phyloP scores from a whole-genome alignment of 2,888 invertebrate species.

The Bibio marci region DNA sequence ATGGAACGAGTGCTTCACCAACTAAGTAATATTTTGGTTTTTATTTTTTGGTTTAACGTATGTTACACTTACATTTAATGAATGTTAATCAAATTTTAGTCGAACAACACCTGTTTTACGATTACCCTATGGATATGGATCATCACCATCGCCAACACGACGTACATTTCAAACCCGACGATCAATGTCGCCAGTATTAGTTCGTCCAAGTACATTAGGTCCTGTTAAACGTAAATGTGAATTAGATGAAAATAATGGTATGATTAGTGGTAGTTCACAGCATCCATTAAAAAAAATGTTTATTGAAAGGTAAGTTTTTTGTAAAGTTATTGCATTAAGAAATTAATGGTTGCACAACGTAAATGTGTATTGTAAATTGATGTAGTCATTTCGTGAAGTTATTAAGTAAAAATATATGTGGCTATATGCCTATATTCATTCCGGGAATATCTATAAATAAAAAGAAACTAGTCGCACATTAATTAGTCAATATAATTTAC shows the following conservation, averaged over 20 bases:
- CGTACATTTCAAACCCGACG: slow-evolving; percentile 64
- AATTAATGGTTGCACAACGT: background rate
- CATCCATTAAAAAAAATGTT: slow-evolving; percentile 28
- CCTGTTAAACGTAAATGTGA: slow-evolving; percentile 38
- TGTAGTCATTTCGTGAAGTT: too few relatives aligned
- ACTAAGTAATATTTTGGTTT: slow-evolving; percentile 14
- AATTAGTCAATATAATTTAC: too few relatives aligned
- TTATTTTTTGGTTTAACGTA: background rate
- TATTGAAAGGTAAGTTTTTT: slow-evolving; percentile 22
- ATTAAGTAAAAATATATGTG: too few relatives aligned
- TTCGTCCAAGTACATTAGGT: slow-evolving; percentile 58
- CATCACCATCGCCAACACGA: slow-evolving; percentile 73
- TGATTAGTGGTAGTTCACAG: slow-evolving; percentile 24
- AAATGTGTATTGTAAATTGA: too few relatives aligned
- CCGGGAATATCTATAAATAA: too few relatives aligned
- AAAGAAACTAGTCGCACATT: too few relatives aligned
- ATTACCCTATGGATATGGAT: slow-evolving; percentile 35
- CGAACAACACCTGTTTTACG: slow-evolving; percentile 20
- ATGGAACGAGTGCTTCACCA: too few relatives aligned
- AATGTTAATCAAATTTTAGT: slow-evolving; percentile 13
- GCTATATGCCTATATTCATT: too few relatives aligned
- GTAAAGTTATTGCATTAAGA: background rate
- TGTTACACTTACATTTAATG: too few relatives aligned
- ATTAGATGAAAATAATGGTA: slow-evolving; percentile 20
- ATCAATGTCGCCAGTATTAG: slow-evolving; percentile 76